phyloP scores from a whole-genome alignment of 2,888 invertebrate species.

The Tenthredo amoena region DNA sequence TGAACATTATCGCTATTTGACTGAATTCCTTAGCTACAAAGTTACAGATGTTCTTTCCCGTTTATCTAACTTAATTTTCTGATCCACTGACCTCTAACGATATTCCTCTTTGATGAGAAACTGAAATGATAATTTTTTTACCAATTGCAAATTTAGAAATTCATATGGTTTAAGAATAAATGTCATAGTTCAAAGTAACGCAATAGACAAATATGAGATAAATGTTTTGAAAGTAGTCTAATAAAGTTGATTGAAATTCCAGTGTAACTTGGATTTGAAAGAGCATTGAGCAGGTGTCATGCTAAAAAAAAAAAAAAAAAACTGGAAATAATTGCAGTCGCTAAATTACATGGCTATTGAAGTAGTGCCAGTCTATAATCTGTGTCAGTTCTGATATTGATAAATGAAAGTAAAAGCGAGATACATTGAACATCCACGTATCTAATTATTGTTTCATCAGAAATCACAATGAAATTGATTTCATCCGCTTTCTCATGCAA shows the following conservation, averaged over 20 bases:
- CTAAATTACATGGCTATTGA: constrained; percentile 21
- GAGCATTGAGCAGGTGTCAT: constrained; percentile 21
- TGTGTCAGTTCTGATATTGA: constrained; percentile 35
- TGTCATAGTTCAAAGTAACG: neutral
- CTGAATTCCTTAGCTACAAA: neutral
- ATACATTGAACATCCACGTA: constrained; percentile 30
- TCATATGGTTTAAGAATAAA: neutral
- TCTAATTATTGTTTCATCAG: constrained; percentile 44
- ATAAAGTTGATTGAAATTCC: neutral
- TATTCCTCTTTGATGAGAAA: neutral
- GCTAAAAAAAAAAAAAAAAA: neutral
- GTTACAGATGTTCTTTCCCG: neutral
- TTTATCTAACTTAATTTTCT: constrained; percentile 18
- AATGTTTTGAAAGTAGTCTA: neutral
- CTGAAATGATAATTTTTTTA: neutral
- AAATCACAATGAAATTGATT: constrained; percentile 36
- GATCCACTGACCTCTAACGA: constrained; percentile 38
- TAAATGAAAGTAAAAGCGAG: constrained; percentile 48
- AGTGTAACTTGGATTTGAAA: constrained; percentile 33
- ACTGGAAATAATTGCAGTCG: constrained; percentile 29
- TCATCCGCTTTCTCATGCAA: constrained; percentile 26
- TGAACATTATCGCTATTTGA: neutral
- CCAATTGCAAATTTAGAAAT: neutral
- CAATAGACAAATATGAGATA: neutral
- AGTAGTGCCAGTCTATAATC: constrained; percentile 1